These are phyloP conservation scores for Caenorhabditis tropicalis DNA, from an alignment of 1,140 invertebrate genomes.

Conservation along the genomic window DNA sequence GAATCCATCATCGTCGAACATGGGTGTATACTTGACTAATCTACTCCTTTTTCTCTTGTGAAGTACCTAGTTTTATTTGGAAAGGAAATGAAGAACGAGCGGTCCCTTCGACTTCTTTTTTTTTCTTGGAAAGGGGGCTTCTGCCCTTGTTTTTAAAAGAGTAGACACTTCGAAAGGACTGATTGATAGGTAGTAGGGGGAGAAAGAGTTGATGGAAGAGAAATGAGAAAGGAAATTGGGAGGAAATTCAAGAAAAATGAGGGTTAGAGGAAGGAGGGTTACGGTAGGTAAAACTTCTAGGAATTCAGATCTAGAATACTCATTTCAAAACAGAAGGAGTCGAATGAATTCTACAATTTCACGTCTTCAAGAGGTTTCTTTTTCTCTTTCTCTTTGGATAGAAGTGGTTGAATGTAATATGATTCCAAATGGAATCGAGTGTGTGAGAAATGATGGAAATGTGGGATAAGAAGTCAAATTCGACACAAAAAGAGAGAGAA, in stretches of 20 bases:
- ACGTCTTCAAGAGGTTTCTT: not conserved
- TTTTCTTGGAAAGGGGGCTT: not conserved
- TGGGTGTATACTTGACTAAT: constrained; percentile 40
- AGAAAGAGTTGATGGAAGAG: no score
- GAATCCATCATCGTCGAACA: constrained; percentile 39
- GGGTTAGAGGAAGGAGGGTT: no score
- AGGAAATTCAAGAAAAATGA: not conserved
- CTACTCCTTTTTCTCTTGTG: not conserved
- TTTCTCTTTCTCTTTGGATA: no score
- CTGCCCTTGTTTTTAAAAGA: not conserved
- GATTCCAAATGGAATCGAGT: constrained; percentile 34
- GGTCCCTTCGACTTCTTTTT: not conserved
- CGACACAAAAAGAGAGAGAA: not conserved
- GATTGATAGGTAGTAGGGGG: not conserved
- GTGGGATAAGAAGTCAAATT: constrained; percentile 15
- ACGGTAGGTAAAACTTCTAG: no score
- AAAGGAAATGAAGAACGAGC: not conserved
- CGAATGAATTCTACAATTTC: constrained; percentile 1
- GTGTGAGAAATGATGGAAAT: constrained; percentile 15
- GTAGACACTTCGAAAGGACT: not conserved
- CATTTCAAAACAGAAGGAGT: no score
- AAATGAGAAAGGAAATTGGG: not conserved
- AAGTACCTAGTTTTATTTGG: constrained; percentile 24
- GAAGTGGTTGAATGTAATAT: constrained; percentile 28
- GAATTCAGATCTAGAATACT: no score